Evolutionary conservation across 2,888 invertebrate genomes (phyloP), one percentile per base, ranked within the genome.

Genomic region (Habroteleia sp.): DNA sequence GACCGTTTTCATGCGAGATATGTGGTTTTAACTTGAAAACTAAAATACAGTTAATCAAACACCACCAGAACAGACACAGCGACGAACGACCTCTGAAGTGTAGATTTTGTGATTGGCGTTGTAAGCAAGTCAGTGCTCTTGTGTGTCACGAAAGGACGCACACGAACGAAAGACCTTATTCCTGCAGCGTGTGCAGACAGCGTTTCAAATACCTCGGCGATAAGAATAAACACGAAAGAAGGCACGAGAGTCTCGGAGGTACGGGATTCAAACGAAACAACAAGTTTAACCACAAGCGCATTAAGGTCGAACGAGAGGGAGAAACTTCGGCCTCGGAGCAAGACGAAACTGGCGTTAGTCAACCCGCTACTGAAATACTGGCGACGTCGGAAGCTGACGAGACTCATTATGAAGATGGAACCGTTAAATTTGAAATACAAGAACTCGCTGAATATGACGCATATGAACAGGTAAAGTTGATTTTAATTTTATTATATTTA

Each of bases 101-200:
- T 66, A 81, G 81, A 25, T 85, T 84, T 58, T 88, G 88, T 73
- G 79, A 84, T 0, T 88, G 88, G 87, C 81, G 87, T 16, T 88
- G 88, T 52, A 88, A 88, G 44, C 88, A 88, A 78, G 88, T 88
- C 2, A 88, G 88, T 31, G 88, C 88, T 0, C 80, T 88, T 2
- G 88, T 88, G n/a, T 88, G 88, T 13, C 88, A 88, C 31, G 88
- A 88, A 65, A 83, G 88, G 39, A 88, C 88, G 0, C 88, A 88
- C 58, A 88, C 88, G 0, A 88, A 88, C 42, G 88, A 88, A 52
- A 79, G 88, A 4, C 88, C 88, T 0, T 88, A 88, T 63, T 81
- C 85, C 4, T 88, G 88, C 50, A 85, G 83, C 3, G 88, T 88
- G 1, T 88, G 88, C 33, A 80, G 83, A 17, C 88, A 88, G 62